Percentiles rank a stretch among this genome's conserved stretches.
Evolutionary conservation across 2,888 invertebrate species (phyloP).

Genomic region (Lasius fuliginosus): DNA sequence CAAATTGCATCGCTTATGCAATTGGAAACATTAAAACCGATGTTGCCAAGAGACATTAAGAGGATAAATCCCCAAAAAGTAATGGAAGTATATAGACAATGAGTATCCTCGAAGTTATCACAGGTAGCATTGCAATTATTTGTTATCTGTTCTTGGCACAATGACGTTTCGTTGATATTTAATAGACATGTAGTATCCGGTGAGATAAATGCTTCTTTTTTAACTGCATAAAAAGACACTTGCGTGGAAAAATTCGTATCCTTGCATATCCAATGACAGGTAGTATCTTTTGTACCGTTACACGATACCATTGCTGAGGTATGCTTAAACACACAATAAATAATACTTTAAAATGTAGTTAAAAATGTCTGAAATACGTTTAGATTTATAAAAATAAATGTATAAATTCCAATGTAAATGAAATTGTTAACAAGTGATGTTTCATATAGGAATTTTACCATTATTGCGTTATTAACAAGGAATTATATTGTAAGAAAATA

Average conservation of each 20-base stretch:
- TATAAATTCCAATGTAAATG: neutral
- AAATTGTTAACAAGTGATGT: neutral
- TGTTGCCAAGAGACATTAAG: conserved; percentile 91
- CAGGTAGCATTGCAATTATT: conserved; percentile 75
- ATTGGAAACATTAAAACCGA: conserved; percentile 94
- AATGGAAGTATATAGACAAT: conserved; percentile 88
- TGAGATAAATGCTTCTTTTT: conserved; percentile 62
- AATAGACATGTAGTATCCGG: conserved; percentile 70
- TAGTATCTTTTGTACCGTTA: conserved; percentile 58
- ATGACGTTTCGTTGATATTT: conserved; percentile 51
- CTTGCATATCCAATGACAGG: conserved; percentile 77
- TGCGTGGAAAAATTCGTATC: conserved; percentile 66
- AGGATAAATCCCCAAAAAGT: conserved; percentile 92
- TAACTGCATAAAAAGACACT: conserved; percentile 65
- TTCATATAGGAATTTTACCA: neutral
- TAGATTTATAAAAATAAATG: neutral
- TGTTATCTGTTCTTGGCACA: conserved; percentile 55
- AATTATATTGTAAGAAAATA: neutral
- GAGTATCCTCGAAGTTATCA: conserved; percentile 69
- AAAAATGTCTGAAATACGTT: neutral
- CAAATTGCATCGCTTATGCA: conserved; percentile 96
- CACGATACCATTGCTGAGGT: conserved; percentile 39
- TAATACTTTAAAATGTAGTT: conserved; percentile 1
- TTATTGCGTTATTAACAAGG: neutral
- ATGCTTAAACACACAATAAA: conserved; percentile 55